Percentiles rank a stretch among this genome's conserved stretches.
Evolutionary conservation across 2,797 vertebrate genomes (phyloP).

Genomic region (Parambassis ranga): DNA sequence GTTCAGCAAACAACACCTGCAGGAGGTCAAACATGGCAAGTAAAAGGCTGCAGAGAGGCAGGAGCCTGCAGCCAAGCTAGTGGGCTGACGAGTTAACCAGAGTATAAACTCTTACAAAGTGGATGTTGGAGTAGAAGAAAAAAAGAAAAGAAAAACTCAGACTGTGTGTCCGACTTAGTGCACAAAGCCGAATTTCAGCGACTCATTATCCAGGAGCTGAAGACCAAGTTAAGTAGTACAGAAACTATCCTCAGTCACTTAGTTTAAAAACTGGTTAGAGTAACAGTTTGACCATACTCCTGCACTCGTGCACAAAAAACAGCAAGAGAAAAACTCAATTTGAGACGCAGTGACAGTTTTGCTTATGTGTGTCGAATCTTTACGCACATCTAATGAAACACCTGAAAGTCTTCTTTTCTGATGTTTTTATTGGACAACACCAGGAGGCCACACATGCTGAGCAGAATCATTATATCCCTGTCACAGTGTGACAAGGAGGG

Average conservation of each 20-base stretch:
- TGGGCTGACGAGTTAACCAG: not conserved
- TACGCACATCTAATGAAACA: not conserved
- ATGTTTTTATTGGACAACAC: conserved; percentile 1
- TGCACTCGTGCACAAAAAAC: too few species aligned
- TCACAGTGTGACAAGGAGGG: not conserved
- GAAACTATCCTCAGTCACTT: too few species aligned
- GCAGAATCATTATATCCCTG: not conserved
- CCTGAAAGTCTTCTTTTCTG: not conserved
- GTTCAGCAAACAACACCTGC: too few species aligned
- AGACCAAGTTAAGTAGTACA: too few species aligned
- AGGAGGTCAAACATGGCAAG: not conserved
- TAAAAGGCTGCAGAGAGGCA: not conserved
- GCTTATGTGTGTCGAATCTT: not conserved
- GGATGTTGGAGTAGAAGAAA: not conserved
- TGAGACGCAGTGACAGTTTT: too few species aligned
- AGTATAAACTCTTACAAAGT: not conserved
- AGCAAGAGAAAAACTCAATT: too few species aligned
- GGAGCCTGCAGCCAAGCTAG: not conserved
- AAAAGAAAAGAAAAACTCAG: not conserved
- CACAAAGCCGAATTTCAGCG: too few species aligned
- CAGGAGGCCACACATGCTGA: not conserved
- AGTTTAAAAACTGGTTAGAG: too few species aligned
- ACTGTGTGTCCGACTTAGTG: too few species aligned
- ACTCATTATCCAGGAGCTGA: too few species aligned
- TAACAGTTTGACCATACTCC: too few species aligned